Evolutionary conservation across 2,888 invertebrate species (phyloP).

Genomic region (Drosophila sordidapex): DNA sequence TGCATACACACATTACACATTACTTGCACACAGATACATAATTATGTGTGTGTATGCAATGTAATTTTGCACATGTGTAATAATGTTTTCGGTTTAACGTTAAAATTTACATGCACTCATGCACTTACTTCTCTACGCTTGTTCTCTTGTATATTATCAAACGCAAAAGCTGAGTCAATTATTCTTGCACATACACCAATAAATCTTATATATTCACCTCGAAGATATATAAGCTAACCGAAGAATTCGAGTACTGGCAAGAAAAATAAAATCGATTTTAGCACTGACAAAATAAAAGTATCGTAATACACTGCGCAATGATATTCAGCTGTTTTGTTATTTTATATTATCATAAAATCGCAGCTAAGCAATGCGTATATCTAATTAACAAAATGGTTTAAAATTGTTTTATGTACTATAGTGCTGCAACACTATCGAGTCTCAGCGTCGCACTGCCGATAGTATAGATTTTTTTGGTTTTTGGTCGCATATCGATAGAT

Average conservation of each 20-base stretch:
- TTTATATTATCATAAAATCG: not conserved
- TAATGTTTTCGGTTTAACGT: not conserved
- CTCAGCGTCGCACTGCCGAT: not conserved
- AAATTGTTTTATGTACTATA: slow-evolving; percentile 10
- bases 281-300: slow-evolving; percentile 15
- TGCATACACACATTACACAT: slow-evolving; percentile 7
- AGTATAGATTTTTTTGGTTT: not conserved
- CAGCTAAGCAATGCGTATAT: not conserved
- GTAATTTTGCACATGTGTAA: slow-evolving; percentile 2
- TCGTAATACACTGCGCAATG: not conserved
- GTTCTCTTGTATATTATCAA: not conserved
- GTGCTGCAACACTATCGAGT: not conserved
- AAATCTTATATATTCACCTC: slow-evolving; percentile 27
- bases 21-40: slow-evolving; percentile 8
- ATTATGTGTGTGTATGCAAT: slow-evolving; percentile 1
- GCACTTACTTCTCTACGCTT: not conserved
- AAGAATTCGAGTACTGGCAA: slow-evolving; percentile 10
- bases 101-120: not conserved
- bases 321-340: not conserved
- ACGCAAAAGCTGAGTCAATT: not conserved
- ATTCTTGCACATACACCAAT: slow-evolving; percentile 5
- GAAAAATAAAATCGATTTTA: slow-evolving; percentile 40
- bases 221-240: slow-evolving; percentile 24
- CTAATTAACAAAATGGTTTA: not conserved
- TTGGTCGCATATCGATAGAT: not conserved